phyloP scores from a whole-genome alignment of 2,888 invertebrate genomes.

The Leptothorax acervorum region DNA sequence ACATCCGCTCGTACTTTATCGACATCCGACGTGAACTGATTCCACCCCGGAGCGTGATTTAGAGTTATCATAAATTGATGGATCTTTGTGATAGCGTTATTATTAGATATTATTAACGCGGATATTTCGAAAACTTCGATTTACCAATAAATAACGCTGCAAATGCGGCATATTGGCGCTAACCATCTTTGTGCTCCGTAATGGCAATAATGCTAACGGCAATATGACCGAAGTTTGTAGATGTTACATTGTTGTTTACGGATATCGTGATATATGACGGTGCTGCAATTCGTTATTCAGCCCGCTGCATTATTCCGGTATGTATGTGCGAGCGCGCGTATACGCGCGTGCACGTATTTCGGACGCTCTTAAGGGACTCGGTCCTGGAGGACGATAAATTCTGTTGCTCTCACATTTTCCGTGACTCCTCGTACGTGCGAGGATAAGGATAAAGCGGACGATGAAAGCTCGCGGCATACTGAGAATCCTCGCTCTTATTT shows the following conservation, averaged over 20 bases:
- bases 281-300: constrained; percentile 59
- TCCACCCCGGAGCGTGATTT: not conserved
- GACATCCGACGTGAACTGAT: not conserved
- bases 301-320: constrained; percentile 47
- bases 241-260: constrained; percentile 54
- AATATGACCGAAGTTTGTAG: constrained; percentile 23
- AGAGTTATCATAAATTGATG: not conserved
- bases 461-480: constrained; percentile 72
- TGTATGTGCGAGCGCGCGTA: constrained; percentile 33
- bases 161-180: not conserved
- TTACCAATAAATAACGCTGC: constrained; percentile 1
- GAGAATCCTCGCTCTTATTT: constrained; percentile 55
- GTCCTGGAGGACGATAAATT: constrained; percentile 75
- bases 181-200: constrained; percentile 10
- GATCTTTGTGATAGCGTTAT: not conserved
- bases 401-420: constrained; percentile 63
- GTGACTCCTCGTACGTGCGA: constrained; percentile 62
- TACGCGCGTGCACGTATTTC: constrained; percentile 41
- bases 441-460: constrained; percentile 78
- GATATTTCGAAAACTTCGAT: not conserved
- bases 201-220: constrained; percentile 13
- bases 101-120: not conserved
- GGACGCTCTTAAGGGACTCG: constrained; percentile 62
- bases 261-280: constrained; percentile 46
- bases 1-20: constrained; percentile 32